Evolutionary conservation across 1,140 invertebrate genomes (phyloP), one percentile per base, ranked within the genome.

Genomic region (Pygmarrhopalites habei): DNA sequence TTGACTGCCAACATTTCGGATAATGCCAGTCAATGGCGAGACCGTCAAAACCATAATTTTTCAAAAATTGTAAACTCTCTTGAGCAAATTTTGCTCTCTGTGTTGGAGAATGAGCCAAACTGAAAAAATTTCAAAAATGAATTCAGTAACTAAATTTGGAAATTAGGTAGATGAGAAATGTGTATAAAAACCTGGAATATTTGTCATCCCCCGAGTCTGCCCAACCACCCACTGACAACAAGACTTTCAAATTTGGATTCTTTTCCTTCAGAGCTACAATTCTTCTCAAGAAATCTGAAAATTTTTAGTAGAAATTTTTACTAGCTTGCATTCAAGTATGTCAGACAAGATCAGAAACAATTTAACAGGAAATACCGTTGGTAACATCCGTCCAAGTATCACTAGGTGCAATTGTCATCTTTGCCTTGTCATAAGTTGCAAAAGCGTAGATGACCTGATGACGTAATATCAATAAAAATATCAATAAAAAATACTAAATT

Each of bases 391-490:
- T 83, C 85, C 86, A 90, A 17, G 86, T 83, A 79, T 93, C 90
- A 55, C 89, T 88, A 51, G 88, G 80, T 29, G 86, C 86, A 3
- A 91, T 81, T 0, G 82, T 74, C 1, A 92, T 76, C 4, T 81
- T 85, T 32, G 89, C 83, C 0, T 87, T 84, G 73, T 92, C 87
- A 19, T 93, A 74, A 14, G 85, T 85, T n/a, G 89, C 89, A 74
- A 92, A 95, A 0, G 92, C 89, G 70, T 95, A 95, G 15, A 95
- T 81, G 2, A 95, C n/a, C n/a, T n/a, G n/a, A n/a, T n/a, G n/a
- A n/a, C n/a, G n/a, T n/a, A n/a, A n/a, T n/a, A n/a, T n/a, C n/a
- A n/a, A n/a, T n/a, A n/a, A n/a, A n/a, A n/a, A n/a, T n/a, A n/a
- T n/a, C n/a, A n/a, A n/a, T n/a, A n/a, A n/a, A n/a, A n/a, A n/a